Evolutionary conservation across 2,888 invertebrate species (phyloP), one percentile per base, ranked within the genome.

Genomic region (Oscheius sp.): DNA sequence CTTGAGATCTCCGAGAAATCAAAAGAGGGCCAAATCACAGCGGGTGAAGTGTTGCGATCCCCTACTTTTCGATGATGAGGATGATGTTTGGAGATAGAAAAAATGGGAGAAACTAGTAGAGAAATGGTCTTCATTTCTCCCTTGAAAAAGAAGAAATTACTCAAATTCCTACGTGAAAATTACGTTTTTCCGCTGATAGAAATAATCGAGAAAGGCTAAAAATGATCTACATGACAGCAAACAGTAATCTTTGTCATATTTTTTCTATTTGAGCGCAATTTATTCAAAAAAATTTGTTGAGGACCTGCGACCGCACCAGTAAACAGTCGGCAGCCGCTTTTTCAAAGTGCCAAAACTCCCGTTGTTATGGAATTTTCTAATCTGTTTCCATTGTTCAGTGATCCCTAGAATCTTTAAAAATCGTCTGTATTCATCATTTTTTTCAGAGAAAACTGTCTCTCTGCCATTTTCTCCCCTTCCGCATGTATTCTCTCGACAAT

Each of bases 401-500:
- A 45, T 45, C 45, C 9, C 9, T 45, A 16, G 13, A 21, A 49
- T 21, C 49, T 18, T n/a, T 21, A 18, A 21, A 21, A 18, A 18
- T 18, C 25, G 13, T 25, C n/a, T n/a, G n/a, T n/a, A n/a, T n/a
- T n/a, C n/a, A n/a, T 43, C 41, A 18, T 23, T 9, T 13, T 16
- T 72, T 72, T 27, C 53, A 72, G 72, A 29, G 66, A 55, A 29
- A n/a, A 23, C 12, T 85, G 85, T 69, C 77, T 79, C 46, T 79
- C 77, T 2, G 66, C 81, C 1, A 78, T 70, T 56, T 72, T 75
- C 29, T 59, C 27, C 16, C 69, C 74, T 2, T 66, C 71, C 0
- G 41, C 52, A 2, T 85, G 85, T 61, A 77, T 76, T 9, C 61
- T 85, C 0, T 82, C 83, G 2, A 69, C 72, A 49, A 66, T 84